Conservation (phyloP, 2,888 invertebrate genomes). For the Acronicta leporina region DNA sequence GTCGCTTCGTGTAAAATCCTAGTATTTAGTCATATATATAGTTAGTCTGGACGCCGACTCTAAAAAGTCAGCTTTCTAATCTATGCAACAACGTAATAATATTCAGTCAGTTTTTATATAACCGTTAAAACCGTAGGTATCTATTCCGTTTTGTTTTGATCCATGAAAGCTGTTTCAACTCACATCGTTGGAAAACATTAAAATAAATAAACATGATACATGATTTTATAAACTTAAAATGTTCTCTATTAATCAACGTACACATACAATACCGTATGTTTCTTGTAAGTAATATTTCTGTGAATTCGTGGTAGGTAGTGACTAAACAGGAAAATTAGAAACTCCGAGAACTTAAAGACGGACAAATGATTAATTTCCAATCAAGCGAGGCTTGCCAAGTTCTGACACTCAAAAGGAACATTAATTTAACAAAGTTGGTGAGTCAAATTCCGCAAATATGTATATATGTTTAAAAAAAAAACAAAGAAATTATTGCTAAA, state of each 20-base stretch:
- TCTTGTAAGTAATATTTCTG: slow-evolving; percentile 15
- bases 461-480: not conserved
- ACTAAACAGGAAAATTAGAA: slow-evolving; percentile 47
- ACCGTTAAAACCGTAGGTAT: too few relatives aligned
- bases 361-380: slow-evolving; percentile 40
- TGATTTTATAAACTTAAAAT: slow-evolving; percentile 1
- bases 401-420: slow-evolving; percentile 23
- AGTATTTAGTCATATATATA: too few relatives aligned
- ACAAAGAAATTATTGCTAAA: not conserved
- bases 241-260: slow-evolving; percentile 15
- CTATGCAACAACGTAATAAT: too few relatives aligned
- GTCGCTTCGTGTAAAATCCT: too few relatives aligned
- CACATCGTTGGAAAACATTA: not conserved
- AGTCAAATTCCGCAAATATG: slow-evolving; percentile 17
- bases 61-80: too few relatives aligned
- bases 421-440: slow-evolving; percentile 25
- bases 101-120: too few relatives aligned
- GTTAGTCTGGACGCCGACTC: too few relatives aligned
- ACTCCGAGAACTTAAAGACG: slow-evolving; percentile 31
- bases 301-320: slow-evolving; percentile 12
- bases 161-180: not conserved
- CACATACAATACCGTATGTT: not conserved
- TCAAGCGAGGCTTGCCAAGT: slow-evolving; percentile 40
- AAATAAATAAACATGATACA: slow-evolving; percentile 18
- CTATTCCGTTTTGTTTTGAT: too few relatives aligned